Percentiles rank a stretch among this genome's conserved stretches.
Conservation (phyloP, 2,113 vertebrate genomes). For the Dendropsophus ebraccatus region DNA sequence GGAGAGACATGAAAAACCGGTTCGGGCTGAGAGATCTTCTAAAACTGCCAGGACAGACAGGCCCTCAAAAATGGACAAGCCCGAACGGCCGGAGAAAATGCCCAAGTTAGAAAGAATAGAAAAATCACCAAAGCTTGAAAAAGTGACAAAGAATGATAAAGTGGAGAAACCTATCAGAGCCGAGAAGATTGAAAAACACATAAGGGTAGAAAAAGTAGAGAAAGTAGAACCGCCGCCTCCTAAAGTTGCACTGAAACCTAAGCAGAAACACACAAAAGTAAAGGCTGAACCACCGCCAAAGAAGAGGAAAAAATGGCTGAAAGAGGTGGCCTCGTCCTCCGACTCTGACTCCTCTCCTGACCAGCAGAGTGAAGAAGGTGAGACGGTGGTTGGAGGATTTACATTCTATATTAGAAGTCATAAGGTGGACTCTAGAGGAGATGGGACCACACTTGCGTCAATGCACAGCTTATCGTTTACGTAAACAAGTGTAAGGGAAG, state of each 20-base stretch:
- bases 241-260: constrained; percentile 69
- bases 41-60: constrained; percentile 59
- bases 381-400: constrained; percentile 37
- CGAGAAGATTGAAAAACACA: constrained; percentile 59
- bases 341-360: constrained; percentile 87
- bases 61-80: constrained; percentile 56
- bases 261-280: constrained; percentile 77
- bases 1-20: constrained; percentile 40
- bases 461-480: background rate
- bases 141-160: constrained; percentile 35
- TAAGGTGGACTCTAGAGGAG: background rate
- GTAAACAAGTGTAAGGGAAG: background rate
- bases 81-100: constrained; percentile 63
- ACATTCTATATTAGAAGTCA: background rate
- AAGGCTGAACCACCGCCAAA: constrained; percentile 91
- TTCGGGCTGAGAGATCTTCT: constrained; percentile 64
- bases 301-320: constrained; percentile 93
- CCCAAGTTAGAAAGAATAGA: constrained; percentile 53
- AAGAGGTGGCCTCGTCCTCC: constrained; percentile 80
- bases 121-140: constrained; percentile 49
- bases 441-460: background rate
- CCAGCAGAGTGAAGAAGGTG: constrained; percentile 86
- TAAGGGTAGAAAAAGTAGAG: constrained; percentile 68
- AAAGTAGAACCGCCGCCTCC: constrained; percentile 61
- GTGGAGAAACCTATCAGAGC: constrained; percentile 17